Conservation (phyloP, 2,113 vertebrate genomes). For the Pterocles gutturalis region DNA sequence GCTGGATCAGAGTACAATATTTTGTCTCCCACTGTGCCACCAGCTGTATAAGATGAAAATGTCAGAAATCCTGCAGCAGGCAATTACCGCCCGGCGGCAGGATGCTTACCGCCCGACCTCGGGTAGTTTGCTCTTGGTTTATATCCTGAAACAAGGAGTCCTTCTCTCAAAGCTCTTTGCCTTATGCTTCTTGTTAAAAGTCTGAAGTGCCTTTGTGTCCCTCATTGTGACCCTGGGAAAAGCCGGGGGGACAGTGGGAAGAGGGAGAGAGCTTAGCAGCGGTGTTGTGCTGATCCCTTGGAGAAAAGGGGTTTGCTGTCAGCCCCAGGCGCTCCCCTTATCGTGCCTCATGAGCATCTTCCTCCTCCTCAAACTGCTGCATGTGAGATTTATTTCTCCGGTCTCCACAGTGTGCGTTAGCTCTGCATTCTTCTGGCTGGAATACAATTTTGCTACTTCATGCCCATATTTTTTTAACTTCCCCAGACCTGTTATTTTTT, state of each 20-base stretch:
- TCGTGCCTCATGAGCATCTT: neutral
- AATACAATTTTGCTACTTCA: neutral
- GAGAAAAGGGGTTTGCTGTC: neutral
- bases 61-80: conserved; percentile 49
- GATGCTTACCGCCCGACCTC: neutral
- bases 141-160: neutral
- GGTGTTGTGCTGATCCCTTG: neutral
- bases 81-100: neutral
- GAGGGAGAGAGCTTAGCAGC: neutral
- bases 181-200: neutral
- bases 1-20: conserved; percentile 25
- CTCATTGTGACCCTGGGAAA: neutral
- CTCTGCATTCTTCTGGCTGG: neutral
- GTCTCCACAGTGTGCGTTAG: neutral
- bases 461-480: neutral
- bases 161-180: neutral
- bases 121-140: neutral
- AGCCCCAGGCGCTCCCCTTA: neutral
- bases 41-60: neutral
- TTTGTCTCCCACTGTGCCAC: conserved; percentile 29
- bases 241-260: neutral
- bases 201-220: neutral
- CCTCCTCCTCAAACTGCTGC: neutral
- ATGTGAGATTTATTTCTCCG: neutral
- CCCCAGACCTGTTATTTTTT: neutral